Evolutionary conservation across 2,797 vertebrate species (phyloP).

Genomic region (Protonibea diacanthus): DNA sequence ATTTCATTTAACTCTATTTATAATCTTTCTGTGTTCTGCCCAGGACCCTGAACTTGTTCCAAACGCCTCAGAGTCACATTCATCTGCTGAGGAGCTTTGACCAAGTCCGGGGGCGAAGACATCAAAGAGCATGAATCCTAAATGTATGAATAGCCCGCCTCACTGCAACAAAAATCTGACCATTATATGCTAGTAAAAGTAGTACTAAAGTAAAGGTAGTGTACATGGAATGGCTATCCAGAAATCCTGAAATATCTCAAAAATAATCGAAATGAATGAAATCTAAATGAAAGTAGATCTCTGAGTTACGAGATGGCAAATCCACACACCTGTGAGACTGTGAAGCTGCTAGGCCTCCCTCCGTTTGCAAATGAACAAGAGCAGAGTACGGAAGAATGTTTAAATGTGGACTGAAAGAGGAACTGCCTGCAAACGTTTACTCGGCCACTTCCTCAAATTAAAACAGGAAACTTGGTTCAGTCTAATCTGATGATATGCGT

Average conservation of each 20-base stretch:
- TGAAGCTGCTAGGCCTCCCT: slow-evolving; percentile 53
- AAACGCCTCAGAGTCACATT: slow-evolving; percentile 86
- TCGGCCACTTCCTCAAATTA: slow-evolving; percentile 85
- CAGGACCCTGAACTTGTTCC: slow-evolving; percentile 88
- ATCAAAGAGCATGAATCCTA: not conserved
- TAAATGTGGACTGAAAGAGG: slow-evolving; percentile 85
- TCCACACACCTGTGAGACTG: slow-evolving; percentile 67
- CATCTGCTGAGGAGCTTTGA: slow-evolving; percentile 90
- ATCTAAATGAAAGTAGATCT: not conserved
- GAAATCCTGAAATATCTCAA: not conserved
- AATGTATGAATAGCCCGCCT: not conserved
- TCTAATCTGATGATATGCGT: slow-evolving; percentile 64
- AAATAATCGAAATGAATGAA: not conserved
- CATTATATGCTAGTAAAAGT: not conserved
- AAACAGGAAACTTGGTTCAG: slow-evolving; percentile 79
- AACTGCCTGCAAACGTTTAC: slow-evolving; percentile 82
- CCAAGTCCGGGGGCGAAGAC: slow-evolving; percentile 87
- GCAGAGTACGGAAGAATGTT: slow-evolving; percentile 69
- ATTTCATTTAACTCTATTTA: not conserved
- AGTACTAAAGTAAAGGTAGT: not conserved
- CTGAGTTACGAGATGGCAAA: slow-evolving; percentile 31
- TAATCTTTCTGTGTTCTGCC: slow-evolving; percentile 55
- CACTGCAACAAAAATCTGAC: not conserved
- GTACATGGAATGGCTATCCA: not conserved
- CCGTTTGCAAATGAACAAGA: slow-evolving; percentile 53